Base-by-base conservation (phyloP, 2,797 vertebrate species). In the Gymnothorax javanicus region DNA sequence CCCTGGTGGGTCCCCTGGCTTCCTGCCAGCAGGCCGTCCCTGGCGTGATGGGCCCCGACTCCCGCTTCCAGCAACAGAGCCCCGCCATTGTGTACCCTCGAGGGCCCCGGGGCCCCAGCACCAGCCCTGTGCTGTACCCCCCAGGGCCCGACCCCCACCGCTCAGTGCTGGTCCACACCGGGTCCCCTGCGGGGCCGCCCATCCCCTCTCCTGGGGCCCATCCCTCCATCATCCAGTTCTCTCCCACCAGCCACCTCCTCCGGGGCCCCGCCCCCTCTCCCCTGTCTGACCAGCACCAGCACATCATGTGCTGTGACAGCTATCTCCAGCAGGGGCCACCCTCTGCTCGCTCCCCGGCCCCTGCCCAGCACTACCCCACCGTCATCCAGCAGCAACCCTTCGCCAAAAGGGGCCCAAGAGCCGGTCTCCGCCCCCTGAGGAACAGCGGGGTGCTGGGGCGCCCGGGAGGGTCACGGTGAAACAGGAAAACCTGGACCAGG, bases 401-500 rank as follows among this genome's bases (percentile, higher is more conserved):
- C 20, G 64, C 56, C 94, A 93, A 89, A 95, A 95, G 90, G 91
- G 88, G 83, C 88, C 91, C 79, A 93, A 93, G 88, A 91, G 90
- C 84, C 88, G 90, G 85, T 91, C 89, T 0, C 92, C 96, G 4
- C 90, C 92, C 0, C 95, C 94, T n/a, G 95, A 95, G 0, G 96
- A 97, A 4, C 97, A 96, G 88, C 97, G 97, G 89, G 64, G 4
- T 4, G 95, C 96, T 85, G 92, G 89, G 13, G 82, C 91, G 82
- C 94, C 96, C 0, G 69, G 95, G 12, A 96, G 97, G 90, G 98
- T 99, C 91, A 98, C 98, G 0, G 96, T 99, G 79, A 99, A 99
- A 86, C 97, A 99, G 94, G 99, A 99, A 91, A 99, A 99, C 92
- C 90, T 99, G 94, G 99, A 99, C 94, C 99, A 99, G 95, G 97